phyloP scores from a whole-genome alignment of 1,140 invertebrate genomes.

The Anastrepha obliqua region DNA sequence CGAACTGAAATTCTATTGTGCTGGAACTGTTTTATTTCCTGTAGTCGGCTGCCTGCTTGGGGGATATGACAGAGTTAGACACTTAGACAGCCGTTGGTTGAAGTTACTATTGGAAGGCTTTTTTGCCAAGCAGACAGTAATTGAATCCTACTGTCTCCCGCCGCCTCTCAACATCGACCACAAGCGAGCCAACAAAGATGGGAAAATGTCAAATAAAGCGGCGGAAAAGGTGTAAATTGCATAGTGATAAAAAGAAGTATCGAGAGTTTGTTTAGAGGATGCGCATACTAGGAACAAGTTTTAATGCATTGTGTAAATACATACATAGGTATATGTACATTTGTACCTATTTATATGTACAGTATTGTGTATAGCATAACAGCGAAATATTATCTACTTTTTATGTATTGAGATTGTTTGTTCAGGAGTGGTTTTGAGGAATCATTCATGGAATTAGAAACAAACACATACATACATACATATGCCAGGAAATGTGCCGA shows the following conservation, averaged over 20 bases:
- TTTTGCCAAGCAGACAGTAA: conserved; percentile 17
- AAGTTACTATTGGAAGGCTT: background rate
- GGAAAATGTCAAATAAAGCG: conserved; percentile 67
- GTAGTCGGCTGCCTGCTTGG: background rate
- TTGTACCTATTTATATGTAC: background rate
- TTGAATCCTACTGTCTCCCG: background rate
- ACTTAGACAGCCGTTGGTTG: conserved; percentile 23
- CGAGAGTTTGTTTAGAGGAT: background rate
- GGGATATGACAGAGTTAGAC: conserved; percentile 12
- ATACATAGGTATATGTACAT: background rate
- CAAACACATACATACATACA: no score
- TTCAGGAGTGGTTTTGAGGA: no score
- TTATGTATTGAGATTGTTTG: no score
- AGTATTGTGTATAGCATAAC: no score
- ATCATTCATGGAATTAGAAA: no score
- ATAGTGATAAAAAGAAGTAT: background rate
- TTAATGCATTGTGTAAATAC: background rate
- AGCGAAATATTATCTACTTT: no score
- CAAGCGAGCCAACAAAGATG: conserved; percentile 61
- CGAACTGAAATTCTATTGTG: background rate
- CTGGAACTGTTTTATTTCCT: background rate
- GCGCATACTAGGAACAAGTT: background rate
- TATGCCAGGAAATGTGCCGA: no score
- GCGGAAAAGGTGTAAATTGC: conserved; percentile 21
- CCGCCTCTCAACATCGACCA: background rate